Base-by-base conservation (phyloP, 2,888 invertebrate species). In the Phalera bucephala region DNA sequence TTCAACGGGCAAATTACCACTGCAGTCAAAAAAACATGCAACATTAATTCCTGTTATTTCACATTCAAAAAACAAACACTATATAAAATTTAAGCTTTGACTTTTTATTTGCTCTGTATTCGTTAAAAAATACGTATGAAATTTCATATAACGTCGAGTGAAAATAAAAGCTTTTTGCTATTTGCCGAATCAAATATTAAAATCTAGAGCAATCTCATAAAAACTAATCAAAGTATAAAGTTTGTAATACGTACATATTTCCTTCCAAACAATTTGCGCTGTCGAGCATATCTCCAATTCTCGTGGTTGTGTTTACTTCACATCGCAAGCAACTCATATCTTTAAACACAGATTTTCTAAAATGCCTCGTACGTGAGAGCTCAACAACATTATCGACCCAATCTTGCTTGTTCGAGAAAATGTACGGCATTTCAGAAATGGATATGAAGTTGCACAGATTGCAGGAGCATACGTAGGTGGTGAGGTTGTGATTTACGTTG, bases 371-470 rank as follows among this genome's bases (percentile, higher is more conserved):
- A 48, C 72, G 68, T 45, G 78, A 69, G 38, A 85, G 62, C 52
- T 85, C 82, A 46, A 76, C 55, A 42, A 85, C 68, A 65, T 86
- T 78, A 44, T 76, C 65, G 31, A 72, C 42, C 86, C 86, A 87
- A 40, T 79, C 70, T 42, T 45, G 60, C 55, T 73, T 77, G 37
- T 54, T 64, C 5, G 64, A 40, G 68, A 78, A 85, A 54, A 72
- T 62, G 48, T 65, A 62, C 26, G 86, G 86, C 76, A 85, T 71
- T 52, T 82, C 78, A 51, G 72, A 70, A 47, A 83, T 71, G 29
- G 83, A 63, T 56, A 80, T 61, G 55, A 72, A 67, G 65, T 86
- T 86, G 63, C 86, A 86, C 32, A 84, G 71, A 66, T 86, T 82
- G 58, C 85, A 83, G 28, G 80, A 66, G 52, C 86, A 86, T 27